A percentile compares a stretch with the other conserved stretches of the same genome.
These are phyloP conservation scores for Rhinogobius similis DNA, from an alignment of 2,113 vertebrate genomes.

Conservation along the genomic window DNA sequence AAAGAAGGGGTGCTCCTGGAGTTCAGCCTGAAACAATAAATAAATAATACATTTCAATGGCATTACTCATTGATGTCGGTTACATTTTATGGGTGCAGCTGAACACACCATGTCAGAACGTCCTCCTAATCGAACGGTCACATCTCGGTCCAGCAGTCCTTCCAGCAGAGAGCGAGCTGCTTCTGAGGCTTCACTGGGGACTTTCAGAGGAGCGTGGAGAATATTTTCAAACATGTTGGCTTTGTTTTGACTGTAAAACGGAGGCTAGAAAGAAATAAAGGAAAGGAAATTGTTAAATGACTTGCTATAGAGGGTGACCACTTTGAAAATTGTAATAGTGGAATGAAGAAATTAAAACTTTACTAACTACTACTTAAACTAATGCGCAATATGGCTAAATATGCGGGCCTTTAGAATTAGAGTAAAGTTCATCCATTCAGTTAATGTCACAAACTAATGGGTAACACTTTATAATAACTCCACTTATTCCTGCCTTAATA, in stretches of 20 bases:
- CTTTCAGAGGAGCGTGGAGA: slow-evolving; percentile 70
- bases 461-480: too few species aligned
- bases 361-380: too few species aligned
- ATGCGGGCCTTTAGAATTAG: too few species aligned
- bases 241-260: slow-evolving; percentile 76
- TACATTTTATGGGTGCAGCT: background rate
- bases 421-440: too few species aligned
- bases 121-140: slow-evolving; percentile 67
- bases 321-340: too few species aligned
- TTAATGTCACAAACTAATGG: too few species aligned
- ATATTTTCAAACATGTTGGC: slow-evolving; percentile 79
- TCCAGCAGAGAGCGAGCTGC: slow-evolving; percentile 66
- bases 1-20: slow-evolving; percentile 78
- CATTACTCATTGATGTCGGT: background rate
- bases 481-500: too few species aligned
- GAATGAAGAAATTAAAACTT: too few species aligned
- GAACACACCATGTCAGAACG: slow-evolving; percentile 73
- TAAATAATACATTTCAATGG: background rate
- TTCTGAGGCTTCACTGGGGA: slow-evolving; percentile 59
- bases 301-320: too few species aligned
- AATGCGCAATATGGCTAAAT: too few species aligned
- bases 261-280: slow-evolving; percentile 67
- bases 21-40: slow-evolving; percentile 64
- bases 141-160: slow-evolving; percentile 73
- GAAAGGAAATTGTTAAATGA: background rate